These are phyloP conservation scores for Xiphorhynchus erythropygius DNA, from an alignment of 2,797 vertebrate species.

Conservation along the genomic window DNA sequence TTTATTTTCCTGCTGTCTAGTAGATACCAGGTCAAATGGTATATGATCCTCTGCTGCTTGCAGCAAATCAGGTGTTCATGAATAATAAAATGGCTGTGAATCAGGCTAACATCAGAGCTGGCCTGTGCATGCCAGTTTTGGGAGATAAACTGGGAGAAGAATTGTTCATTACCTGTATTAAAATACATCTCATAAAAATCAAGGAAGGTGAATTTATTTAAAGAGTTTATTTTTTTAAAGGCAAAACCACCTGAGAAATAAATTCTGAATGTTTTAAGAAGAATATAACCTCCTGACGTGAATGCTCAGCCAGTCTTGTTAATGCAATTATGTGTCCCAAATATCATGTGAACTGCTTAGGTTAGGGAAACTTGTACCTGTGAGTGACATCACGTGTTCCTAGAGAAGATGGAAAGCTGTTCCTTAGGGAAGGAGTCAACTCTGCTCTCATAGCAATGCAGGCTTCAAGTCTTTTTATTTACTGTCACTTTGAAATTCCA, in stretches of 20 bases:
- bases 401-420: background rate
- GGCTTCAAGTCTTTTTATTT: background rate
- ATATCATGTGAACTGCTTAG: background rate
- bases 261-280: background rate
- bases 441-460: background rate
- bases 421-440: background rate
- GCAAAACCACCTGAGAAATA: background rate
- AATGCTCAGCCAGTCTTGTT: background rate
- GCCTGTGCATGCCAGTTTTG: background rate
- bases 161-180: background rate
- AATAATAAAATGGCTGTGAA: conserved; percentile 26
- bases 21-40: conserved; percentile 34
- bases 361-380: background rate
- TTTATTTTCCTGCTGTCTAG: conserved; percentile 15
- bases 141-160: background rate
- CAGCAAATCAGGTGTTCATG: background rate
- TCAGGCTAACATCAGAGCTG: background rate
- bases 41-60: background rate
- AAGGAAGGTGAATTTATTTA: background rate
- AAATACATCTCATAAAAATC: background rate
- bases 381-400: background rate
- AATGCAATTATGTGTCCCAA: background rate
- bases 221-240: background rate
- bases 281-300: background rate
- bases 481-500: background rate